A percentile compares a stretch with the other conserved stretches of the same genome.
Evolutionary conservation across 30 jellyfish, hydroid and myxozoan species (phyloP).

Genomic region (Turritopsis rubra): DNA sequence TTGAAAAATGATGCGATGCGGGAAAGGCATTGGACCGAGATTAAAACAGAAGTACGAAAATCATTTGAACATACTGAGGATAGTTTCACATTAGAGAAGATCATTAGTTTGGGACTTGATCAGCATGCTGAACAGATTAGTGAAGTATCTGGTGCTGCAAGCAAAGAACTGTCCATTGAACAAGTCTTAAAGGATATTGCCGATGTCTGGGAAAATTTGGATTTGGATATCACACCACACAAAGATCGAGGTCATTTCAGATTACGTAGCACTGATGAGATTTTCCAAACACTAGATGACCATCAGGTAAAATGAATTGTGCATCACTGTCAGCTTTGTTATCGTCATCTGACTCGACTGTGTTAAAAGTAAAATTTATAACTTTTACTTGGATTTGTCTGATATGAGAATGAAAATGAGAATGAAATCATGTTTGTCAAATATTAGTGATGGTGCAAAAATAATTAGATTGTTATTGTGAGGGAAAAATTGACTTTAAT

Average conservation of each 20-base stretch:
- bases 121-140: conserved; percentile 75
- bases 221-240: conserved; percentile 67
- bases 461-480: too few species aligned
- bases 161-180: conserved; percentile 90
- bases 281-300: conserved; percentile 95
- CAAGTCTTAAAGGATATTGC: conserved; percentile 67
- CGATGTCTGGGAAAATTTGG: conserved; percentile 72
- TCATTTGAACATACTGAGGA: conserved; percentile 80
- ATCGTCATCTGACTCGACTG: neutral
- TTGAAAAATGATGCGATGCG: conserved; percentile 90
- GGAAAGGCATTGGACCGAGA: conserved; percentile 95
- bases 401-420: too few species aligned
- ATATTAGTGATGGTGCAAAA: too few species aligned
- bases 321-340: neutral
- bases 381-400: too few species aligned
- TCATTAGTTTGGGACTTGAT: conserved; percentile 80
- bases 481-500: too few species aligned
- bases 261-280: conserved; percentile 77
- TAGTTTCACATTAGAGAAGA: conserved; percentile 76
- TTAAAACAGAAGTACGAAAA: conserved; percentile 71
- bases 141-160: conserved; percentile 90
- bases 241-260: conserved; percentile 89
- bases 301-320: conserved; percentile 40
- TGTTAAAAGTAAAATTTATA: neutral
- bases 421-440: too few species aligned